Evolutionary conservation across 1,140 invertebrate species (phyloP).

Genomic region (Dendrolimus punctatus): DNA sequence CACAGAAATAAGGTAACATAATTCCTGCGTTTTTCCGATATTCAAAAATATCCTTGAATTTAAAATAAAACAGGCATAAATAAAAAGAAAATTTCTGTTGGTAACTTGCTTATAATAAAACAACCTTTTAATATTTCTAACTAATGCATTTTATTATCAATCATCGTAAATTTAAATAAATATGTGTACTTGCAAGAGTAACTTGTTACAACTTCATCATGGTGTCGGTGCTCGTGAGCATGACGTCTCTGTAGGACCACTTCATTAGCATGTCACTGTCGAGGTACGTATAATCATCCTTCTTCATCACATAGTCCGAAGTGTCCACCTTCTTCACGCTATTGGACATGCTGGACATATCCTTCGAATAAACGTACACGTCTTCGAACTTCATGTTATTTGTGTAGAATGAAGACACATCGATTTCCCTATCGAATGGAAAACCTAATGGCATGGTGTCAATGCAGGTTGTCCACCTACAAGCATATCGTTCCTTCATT

Average conservation of each 20-base stretch:
- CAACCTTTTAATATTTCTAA: too few species aligned
- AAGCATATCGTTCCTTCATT: conserved; percentile 67
- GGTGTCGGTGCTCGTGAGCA: conserved; percentile 48
- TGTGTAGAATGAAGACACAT: conserved; percentile 72
- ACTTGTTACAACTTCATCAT: conserved; percentile 39
- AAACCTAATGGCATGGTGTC: conserved; percentile 76
- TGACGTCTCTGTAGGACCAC: conserved; percentile 49
- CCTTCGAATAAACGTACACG: conserved; percentile 75
- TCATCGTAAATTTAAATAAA: background rate
- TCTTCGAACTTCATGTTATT: conserved; percentile 79
- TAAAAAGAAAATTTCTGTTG: too few species aligned
- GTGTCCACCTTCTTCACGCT: conserved; percentile 41
- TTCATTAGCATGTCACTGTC: conserved; percentile 47
- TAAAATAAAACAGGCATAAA: too few species aligned
- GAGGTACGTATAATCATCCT: conserved; percentile 50
- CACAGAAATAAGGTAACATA: too few species aligned
- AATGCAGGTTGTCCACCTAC: conserved; percentile 69
- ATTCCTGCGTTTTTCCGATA: too few species aligned
- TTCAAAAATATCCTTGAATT: too few species aligned
- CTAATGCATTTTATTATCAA: too few species aligned
- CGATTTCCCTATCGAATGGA: conserved; percentile 79
- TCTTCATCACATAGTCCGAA: conserved; percentile 50
- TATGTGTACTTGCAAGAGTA: background rate
- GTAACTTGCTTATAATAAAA: too few species aligned
- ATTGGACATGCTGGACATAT: conserved; percentile 35